A percentile compares a stretch with the other conserved stretches of the same genome.
Conservation (phyloP, 2,797 vertebrate species). For the Anguilla marmorata region DNA sequence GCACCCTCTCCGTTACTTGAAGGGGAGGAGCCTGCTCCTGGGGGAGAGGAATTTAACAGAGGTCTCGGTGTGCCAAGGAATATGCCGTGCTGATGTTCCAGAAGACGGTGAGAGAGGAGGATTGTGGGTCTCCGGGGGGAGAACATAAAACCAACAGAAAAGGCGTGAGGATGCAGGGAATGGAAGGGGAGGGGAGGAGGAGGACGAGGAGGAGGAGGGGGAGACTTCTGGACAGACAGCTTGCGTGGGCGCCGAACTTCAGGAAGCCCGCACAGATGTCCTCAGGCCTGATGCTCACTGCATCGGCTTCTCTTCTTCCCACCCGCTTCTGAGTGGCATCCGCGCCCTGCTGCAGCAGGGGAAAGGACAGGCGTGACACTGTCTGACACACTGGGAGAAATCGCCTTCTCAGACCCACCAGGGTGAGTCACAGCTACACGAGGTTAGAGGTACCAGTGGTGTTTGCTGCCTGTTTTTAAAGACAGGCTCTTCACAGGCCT, state of each 20-base stretch:
- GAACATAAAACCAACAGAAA: conserved; percentile 26
- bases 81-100: conserved; percentile 81
- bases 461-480: background rate
- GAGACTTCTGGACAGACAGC: conserved; percentile 15
- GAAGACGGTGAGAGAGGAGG: conserved; percentile 30
- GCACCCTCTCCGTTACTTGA: conserved; percentile 66
- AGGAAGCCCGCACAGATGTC: conserved; percentile 79
- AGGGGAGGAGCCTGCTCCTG: conserved; percentile 76
- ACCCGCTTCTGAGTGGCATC: conserved; percentile 47
- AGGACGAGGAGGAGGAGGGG: background rate
- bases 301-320: conserved; percentile 58
- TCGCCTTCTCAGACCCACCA: background rate
- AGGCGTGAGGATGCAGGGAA: background rate
- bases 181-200: background rate
- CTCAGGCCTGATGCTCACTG: conserved; percentile 77
- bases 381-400: background rate
- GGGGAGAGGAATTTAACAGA: conserved; percentile 80
- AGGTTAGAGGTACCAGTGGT: background rate
- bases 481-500: background rate
- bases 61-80: conserved; percentile 73
- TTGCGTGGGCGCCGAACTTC: conserved; percentile 60
- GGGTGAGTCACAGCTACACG: background rate
- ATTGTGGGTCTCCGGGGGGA: conserved; percentile 3
- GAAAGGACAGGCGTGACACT: conserved; percentile 31
- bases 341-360: conserved; percentile 60